Evolutionary conservation across 2,113 vertebrate genomes (phyloP), one percentile per base, ranked within the genome.

Genomic region (Mesoclemmys tuberculata): DNA sequence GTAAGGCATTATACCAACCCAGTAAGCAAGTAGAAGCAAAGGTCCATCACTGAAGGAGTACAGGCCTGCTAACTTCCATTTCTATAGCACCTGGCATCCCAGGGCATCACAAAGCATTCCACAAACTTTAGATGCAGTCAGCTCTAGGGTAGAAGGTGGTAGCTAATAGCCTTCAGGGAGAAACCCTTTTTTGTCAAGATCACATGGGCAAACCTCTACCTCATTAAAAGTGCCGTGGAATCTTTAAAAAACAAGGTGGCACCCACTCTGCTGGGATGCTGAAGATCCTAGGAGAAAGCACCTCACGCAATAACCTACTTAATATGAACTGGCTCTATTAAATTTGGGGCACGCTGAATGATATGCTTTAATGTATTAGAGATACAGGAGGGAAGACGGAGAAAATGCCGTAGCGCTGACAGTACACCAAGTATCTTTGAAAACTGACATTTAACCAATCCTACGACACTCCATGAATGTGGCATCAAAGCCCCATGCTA

Each of bases 1-100:
- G 99, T 99, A 97, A 99, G 98, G 10, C 21, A 3, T n/a, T 10
- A 21, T 49, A 26, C 78, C 18, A 51, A 80, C 13, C n/a, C 64
- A 1, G 81, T 89, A n/a, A 22, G 78, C 52, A n/a, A 1, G 41
- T 26, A 8, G 46, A 56, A 81, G 35, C 79, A 19, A 8, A 52
- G 19, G 41, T 1, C 2, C 46, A 49, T 88, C 52, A 2, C 1
- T 11, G 61, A 0, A 0, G 64, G 81, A 51, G 74, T 24, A 3
- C 0, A 1, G 38, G 87, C 21, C 4, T 9, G 21, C n/a, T 93
- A 46, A 26, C 58, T 27, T 88, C 27, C n/a, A 90, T 74, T 35
- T n/a, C 0, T 1, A 52, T 46, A 13, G 75, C 56, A 68, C 61
- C 78, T 75, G 79, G 55, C 44, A 1, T 71, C 64, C 64, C n/a